Evolutionary conservation across 2,888 invertebrate species (phyloP), one percentile per base, ranked within the genome.

Genomic region (Xylocampa areola): DNA sequence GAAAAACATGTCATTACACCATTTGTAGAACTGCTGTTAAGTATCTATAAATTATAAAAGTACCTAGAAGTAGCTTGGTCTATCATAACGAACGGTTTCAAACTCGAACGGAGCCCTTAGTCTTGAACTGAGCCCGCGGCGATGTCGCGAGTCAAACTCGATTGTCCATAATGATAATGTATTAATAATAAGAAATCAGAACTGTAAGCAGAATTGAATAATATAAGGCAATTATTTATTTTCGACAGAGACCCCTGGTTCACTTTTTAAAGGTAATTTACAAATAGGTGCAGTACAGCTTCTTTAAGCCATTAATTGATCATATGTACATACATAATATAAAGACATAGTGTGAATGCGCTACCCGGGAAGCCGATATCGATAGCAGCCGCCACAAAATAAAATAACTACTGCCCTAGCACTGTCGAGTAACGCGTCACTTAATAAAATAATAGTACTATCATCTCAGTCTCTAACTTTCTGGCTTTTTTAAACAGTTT

Each of bases 191-290:
- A 21, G 13, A 40, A 45, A 50, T 30, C 23, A 43, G 19, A 47
- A 68, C 39, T 62, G 39, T 63, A 49, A 53, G 49, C 8, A 44
- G 55, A 50, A 50, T 32, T 50, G 36, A 8, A 32, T 27, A 68
- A 77, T 77, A 73, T 64, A 77, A 64, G 57, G 6, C 19, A 54
- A 76, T 78, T 86, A 79, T 90, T 92, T 92, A 85, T 92, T 91
- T 92, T 89, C 84, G 86, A 92, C 93, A 93, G 94, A 92, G 88
- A 81, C 79, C 85, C 93, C 93, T 89, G 92, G 87, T 85, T 90
- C 94, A 82, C 85, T 92, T 88, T 93, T 92, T 89, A 93, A 93
- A 94, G 93, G 93, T 94, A 93, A 92, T 86, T 84, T 85, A 85
- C 86, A 82, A 87, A 85, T 84, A 87, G 84, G 77, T 78, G 77